phyloP scores from a whole-genome alignment of 2,888 invertebrate genomes.

The Agrotis clavis region DNA sequence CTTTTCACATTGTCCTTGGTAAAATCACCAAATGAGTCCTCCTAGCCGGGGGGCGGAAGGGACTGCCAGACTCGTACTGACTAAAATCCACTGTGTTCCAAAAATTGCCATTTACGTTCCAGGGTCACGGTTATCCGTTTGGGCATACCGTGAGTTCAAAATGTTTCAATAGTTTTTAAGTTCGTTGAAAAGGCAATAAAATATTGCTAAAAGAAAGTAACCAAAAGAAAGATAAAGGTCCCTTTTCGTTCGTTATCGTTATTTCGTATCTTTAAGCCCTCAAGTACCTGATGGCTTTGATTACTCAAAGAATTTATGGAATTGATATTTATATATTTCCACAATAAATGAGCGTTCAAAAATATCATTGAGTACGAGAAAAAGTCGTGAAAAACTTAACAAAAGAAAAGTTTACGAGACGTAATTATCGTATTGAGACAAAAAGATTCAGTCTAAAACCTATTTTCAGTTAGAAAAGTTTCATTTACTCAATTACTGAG shows the following conservation, averaged over 20 bases:
- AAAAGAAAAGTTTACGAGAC: not conserved
- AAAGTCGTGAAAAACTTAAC: not conserved
- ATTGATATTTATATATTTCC: constrained; percentile 26
- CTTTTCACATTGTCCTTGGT: no score
- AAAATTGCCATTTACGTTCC: no score
- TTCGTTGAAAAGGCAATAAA: not conserved
- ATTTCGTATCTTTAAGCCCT: constrained; percentile 22
- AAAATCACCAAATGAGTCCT: no score
- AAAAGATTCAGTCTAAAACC: no score
- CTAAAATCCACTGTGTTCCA: no score
- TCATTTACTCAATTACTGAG: not conserved
- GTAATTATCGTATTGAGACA: not conserved
- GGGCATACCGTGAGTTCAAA: not conserved
- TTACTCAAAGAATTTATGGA: constrained; percentile 13
- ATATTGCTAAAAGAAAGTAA: no score
- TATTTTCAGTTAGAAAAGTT: not conserved
- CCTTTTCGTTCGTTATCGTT: constrained; percentile 8
- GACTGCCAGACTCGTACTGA: no score
- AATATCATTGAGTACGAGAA: no score
- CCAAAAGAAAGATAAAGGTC: no score
- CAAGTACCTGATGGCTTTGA: not conserved
- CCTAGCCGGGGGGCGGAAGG: no score
- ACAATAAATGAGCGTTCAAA: not conserved
- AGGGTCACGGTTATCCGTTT: no score
- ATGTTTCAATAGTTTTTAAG: constrained; percentile 1